phyloP scores from a whole-genome alignment of 2,113 vertebrate species.

The Anoura caudifer region DNA sequence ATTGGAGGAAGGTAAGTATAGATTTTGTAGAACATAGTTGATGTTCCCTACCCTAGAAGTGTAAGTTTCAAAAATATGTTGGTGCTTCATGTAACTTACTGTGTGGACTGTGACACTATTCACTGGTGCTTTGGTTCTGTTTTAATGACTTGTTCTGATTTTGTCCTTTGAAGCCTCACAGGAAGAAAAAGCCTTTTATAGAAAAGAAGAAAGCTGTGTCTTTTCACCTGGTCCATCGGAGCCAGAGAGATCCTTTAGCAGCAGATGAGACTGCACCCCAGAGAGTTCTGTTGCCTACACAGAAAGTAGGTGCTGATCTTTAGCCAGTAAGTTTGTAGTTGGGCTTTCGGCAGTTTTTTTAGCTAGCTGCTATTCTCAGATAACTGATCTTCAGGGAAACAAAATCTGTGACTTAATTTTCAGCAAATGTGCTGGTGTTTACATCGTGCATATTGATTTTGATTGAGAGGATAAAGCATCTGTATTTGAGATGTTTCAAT shows the following conservation, averaged over 20 bases:
- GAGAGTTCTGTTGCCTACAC: constrained; percentile 90
- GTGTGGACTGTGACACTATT: not conserved
- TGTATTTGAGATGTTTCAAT: not conserved
- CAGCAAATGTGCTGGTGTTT: not conserved
- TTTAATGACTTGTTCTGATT: not conserved
- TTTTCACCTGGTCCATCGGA: constrained; percentile 96
- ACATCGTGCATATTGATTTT: not conserved
- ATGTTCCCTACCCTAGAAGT: not conserved
- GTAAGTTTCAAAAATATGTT: not conserved
- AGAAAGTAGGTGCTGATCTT: constrained; percentile 77
- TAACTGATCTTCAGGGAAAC: not conserved
- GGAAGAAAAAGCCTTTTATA: constrained; percentile 96
- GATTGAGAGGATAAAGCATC: not conserved
- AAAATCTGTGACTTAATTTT: not conserved
- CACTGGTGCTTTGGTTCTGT: not conserved
- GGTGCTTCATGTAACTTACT: not conserved
- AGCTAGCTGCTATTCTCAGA: not conserved
- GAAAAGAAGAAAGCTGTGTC: constrained; percentile 96
- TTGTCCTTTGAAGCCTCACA: constrained; percentile 89
- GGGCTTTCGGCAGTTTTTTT: not conserved
- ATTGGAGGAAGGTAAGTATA: not conserved
- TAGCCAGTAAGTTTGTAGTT: not conserved
- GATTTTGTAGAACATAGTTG: not conserved
- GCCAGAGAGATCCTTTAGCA: constrained; percentile 94
- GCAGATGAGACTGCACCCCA: constrained; percentile 96